Evolutionary conservation across 2,888 invertebrate species (phyloP), one percentile per base, ranked within the genome.

Genomic region (Lottia gigantea): DNA sequence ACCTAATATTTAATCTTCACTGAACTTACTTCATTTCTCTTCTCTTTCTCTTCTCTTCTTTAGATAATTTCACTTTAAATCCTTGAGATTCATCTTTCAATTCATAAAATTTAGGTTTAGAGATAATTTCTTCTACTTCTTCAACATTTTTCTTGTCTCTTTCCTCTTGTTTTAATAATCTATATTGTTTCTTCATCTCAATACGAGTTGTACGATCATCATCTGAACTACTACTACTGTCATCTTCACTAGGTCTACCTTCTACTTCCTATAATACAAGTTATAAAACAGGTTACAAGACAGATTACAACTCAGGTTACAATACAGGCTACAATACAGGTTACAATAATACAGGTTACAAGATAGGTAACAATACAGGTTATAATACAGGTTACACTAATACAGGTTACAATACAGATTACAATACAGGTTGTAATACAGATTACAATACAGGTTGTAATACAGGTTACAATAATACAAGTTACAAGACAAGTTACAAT

Each of bases 171-270:
- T 67, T 67, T 45, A 93, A 91, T n/a, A 92, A 89, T 82, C 91
- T 91, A 84, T 94, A 93, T 83, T 93, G 92, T 0, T 75, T 77
- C 26, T 78, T 75, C 12, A 80, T 78, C n/a, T 69, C 69, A 15
- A 79, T 91, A 93, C 94, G 95, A 7, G 92, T 91, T 74, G 92
- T 92, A 68, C 95, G 94, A 85, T 95, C 95, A 79, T 95, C 95
- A 1, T 67, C 67, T 40, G 45, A 46, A 26, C 45, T 45, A 16
- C 82, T 82, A 67, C 95, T 95, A 64, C 82, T 82, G 46, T 77
- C 80, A 12, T 82, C 83, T 55, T 82, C 80, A 71, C 81, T 79
- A 8, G 73, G 71, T 62, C 77, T 73, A 1, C 77, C 79, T 47
- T 78, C 78, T 8, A 66, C 74, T 61, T 79, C 81, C 26, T 79